Conservation (phyloP, 2,113 vertebrate genomes). For the Lepus timidus region DNA sequence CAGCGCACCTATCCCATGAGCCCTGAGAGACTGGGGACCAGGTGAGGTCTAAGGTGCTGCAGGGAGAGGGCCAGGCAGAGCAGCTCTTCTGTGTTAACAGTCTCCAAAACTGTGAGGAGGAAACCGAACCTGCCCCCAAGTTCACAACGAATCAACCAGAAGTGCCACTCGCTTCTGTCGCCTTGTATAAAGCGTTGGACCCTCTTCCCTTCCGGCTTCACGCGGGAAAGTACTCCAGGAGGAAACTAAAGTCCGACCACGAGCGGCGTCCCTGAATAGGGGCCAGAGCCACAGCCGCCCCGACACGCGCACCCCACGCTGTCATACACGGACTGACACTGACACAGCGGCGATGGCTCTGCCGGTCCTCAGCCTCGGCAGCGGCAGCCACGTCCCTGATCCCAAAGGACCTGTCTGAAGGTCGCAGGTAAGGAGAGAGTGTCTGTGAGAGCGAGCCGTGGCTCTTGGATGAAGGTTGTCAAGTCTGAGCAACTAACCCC, state of each 20-base stretch:
- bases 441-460: not conserved
- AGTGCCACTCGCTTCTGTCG: not conserved
- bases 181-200: not conserved
- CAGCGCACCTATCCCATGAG: not conserved
- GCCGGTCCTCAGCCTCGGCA: not conserved
- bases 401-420: constrained; percentile 16
- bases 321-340: not conserved
- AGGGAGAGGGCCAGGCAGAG: not conserved
- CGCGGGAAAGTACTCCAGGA: not conserved
- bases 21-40: not conserved
- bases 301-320: not conserved
- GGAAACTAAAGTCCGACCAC: not conserved
- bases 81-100: constrained; percentile 5
- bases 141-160: not conserved
- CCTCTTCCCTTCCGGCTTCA: not conserved
- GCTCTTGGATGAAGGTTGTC: not conserved
- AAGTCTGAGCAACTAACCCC: not conserved
- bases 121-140: not conserved
- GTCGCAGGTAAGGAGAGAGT: constrained; percentile 8
- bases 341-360: not conserved
- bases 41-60: not conserved
- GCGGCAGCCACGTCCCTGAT: not conserved
- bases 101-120: not conserved
- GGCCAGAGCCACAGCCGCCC: not conserved
- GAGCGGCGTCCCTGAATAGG: not conserved